Evolutionary conservation across 2,888 invertebrate genomes (phyloP).

Genomic region (Lasius platythorax): DNA sequence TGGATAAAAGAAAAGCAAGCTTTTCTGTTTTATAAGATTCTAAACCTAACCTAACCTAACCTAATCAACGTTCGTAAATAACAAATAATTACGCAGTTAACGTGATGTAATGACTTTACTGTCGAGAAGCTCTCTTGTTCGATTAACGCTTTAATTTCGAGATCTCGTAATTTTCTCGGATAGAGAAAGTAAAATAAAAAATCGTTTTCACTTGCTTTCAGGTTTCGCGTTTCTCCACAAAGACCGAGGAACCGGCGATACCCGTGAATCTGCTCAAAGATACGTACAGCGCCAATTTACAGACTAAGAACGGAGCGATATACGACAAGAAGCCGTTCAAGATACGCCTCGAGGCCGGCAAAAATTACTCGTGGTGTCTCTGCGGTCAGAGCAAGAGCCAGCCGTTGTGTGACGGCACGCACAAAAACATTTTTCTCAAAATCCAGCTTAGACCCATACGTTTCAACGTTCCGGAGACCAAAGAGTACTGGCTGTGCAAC

Average conservation of each 20-base stretch:
- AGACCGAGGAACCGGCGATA: constrained; percentile 86
- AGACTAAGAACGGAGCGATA: constrained; percentile 91
- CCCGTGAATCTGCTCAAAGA: constrained; percentile 90
- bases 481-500: constrained; percentile 98
- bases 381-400: constrained; percentile 97
- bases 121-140: neutral
- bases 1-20: neutral
- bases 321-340: constrained; percentile 97
- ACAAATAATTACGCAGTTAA: neutral
- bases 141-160: neutral
- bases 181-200: neutral
- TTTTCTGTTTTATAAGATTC: neutral
- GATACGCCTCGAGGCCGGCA: constrained; percentile 90
- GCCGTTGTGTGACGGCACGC: constrained; percentile 98
- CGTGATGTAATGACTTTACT: neutral
- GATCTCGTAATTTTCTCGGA: neutral
- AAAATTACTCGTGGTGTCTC: constrained; percentile 92
- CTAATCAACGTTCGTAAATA: neutral
- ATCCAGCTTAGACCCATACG: constrained; percentile 92
- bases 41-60: neutral
- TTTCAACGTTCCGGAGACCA: constrained; percentile 94
- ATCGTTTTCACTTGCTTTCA: neutral
- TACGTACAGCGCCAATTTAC: constrained; percentile 88
- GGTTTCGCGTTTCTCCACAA: constrained; percentile 37
- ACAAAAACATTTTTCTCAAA: constrained; percentile 92